Percentiles rank a stretch among this genome's conserved stretches.
Conservation (phyloP, 2,888 invertebrate genomes). For the Drosophila borborema region DNA sequence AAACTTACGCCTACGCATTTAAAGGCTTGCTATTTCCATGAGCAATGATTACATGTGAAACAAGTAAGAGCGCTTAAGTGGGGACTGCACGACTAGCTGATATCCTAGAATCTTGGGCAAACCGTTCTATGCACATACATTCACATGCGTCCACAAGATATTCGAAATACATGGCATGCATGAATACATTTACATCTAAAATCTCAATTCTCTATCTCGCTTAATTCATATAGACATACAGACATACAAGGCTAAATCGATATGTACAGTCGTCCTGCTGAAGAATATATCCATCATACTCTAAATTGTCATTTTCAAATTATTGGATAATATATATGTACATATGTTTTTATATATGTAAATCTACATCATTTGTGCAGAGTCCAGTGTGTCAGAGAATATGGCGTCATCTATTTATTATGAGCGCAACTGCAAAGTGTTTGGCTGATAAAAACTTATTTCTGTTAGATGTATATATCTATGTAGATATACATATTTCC, state of each 20-base stretch:
- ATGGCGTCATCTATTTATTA: conserved; percentile 16
- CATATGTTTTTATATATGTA: neutral
- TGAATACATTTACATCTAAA: too few species aligned
- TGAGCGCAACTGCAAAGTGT: conserved; percentile 38
- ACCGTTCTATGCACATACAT: too few species aligned
- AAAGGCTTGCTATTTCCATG: conserved; percentile 41
- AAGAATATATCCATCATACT: neutral
- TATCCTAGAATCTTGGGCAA: neutral
- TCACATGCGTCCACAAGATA: too few species aligned
- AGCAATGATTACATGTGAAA: conserved; percentile 35
- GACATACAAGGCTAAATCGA: neutral
- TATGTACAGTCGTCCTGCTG: neutral
- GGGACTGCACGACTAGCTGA: neutral
- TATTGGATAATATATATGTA: neutral
- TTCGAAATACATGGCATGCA: too few species aligned
- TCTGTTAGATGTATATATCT: conserved; percentile 7
- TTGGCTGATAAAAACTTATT: conserved; percentile 36
- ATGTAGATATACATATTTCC: conserved; percentile 10
- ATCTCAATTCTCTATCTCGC: too few species aligned
- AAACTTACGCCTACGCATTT: conserved; percentile 39
- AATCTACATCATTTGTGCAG: conserved; percentile 2
- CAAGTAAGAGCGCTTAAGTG: neutral
- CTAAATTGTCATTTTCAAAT: neutral
- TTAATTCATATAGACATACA: too few species aligned
- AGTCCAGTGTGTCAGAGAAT: conserved; percentile 18